Percentiles rank a stretch among this genome's conserved stretches.
Evolutionary conservation across 2,113 vertebrate genomes (phyloP).

Genomic region (Actinemys pallida): DNA sequence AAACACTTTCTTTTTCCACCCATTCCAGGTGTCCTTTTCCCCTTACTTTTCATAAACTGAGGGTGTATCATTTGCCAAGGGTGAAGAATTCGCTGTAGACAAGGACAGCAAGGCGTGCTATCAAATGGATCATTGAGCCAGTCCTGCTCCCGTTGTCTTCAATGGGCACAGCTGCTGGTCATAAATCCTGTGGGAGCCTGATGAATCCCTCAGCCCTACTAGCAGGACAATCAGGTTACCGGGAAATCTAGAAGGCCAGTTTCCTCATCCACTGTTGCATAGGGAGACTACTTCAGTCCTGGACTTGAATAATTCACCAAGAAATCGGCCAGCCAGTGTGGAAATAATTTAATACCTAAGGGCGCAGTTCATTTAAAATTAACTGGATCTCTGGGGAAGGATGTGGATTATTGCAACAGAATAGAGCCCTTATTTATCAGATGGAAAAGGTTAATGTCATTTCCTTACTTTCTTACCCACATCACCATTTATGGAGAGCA

Average conservation of each 20-base stretch:
- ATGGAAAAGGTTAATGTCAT: constrained; percentile 73
- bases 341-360: constrained; percentile 48
- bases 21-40: neutral
- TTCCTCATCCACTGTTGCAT: neutral
- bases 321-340: constrained; percentile 66
- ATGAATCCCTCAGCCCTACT: neutral
- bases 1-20: neutral
- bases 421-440: constrained; percentile 74
- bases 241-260: neutral
- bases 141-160: neutral
- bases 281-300: constrained; percentile 14
- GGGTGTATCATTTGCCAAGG: neutral
- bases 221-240: neutral
- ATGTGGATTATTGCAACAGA: constrained; percentile 73
- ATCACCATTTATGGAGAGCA: constrained; percentile 61
- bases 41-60: neutral
- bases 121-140: neutral
- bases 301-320: constrained; percentile 54
- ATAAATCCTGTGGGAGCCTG: neutral
- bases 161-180: neutral
- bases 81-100: neutral
- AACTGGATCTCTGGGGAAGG: constrained; percentile 62
- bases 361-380: neutral
- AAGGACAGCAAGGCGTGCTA: neutral
- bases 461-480: constrained; percentile 67